Conservation (phyloP, 2,888 invertebrate species). For the Bombylius discolor region DNA sequence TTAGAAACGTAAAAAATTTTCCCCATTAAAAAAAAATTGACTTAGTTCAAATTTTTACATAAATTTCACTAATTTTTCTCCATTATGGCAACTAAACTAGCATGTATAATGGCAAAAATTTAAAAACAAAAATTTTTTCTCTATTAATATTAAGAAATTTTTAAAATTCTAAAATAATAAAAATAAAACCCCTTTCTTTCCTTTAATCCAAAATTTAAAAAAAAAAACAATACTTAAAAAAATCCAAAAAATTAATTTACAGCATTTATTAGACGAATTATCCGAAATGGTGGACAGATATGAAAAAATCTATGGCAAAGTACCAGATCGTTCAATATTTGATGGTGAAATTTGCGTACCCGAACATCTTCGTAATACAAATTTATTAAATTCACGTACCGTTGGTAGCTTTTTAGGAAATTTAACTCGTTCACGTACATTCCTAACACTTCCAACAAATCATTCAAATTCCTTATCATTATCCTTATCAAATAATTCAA, state of each 20-base stretch:
- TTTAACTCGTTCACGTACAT: conserved; percentile 44
- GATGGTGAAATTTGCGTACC: conserved; percentile 31
- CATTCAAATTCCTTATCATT: background rate
- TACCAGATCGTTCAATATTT: conserved; percentile 23
- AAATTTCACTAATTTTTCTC: no score
- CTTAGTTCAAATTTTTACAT: no score
- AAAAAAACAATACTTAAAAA: background rate
- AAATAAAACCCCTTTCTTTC: background rate
- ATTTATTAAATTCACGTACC: conserved; percentile 21
- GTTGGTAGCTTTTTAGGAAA: conserved; percentile 40
- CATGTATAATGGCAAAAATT: no score
- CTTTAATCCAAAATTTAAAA: background rate
- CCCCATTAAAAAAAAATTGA: no score
- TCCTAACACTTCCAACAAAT: conserved; percentile 34
- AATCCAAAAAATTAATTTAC: conserved; percentile 8
- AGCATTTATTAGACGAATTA: conserved; percentile 33
- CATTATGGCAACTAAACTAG: no score
- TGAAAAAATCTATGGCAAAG: conserved; percentile 24
- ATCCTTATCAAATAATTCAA: background rate
- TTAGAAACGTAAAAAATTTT: no score
- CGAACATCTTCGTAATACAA: conserved; percentile 24
- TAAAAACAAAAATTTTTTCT: no score
- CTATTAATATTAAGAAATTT: no score
- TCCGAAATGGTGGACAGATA: conserved; percentile 22
- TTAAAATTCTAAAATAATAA: background rate